Conservation (phyloP, 2,113 vertebrate species). For the Phoxinus phoxinus region DNA sequence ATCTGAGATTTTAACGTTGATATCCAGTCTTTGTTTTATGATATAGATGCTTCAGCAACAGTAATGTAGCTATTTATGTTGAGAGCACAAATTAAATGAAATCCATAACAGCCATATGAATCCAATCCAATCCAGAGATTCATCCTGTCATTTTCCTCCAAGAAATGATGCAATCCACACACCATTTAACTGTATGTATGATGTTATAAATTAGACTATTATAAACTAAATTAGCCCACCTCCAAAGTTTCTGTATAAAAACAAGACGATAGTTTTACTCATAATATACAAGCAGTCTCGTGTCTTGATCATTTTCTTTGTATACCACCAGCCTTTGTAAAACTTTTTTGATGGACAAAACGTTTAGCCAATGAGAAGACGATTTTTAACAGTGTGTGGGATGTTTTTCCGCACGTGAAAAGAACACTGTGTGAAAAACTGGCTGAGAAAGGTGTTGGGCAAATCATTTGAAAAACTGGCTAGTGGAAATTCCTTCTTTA, state of each 20-base stretch:
- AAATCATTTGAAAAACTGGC: not conserved
- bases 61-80: not conserved
- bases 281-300: not conserved
- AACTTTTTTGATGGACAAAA: not conserved
- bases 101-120: too few species aligned
- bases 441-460: not conserved
- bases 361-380: not conserved
- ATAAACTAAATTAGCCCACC: not conserved
- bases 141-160: not conserved
- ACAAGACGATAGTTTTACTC: too few species aligned
- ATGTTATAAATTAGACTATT: not conserved
- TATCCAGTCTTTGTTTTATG: not conserved
- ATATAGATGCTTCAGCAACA: not conserved
- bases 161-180: not conserved
- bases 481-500: not conserved
- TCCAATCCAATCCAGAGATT: not conserved
- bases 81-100: too few species aligned
- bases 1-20: not conserved
- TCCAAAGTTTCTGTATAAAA: not conserved
- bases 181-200: not conserved
- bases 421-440: too few species aligned
- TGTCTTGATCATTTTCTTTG: not conserved
- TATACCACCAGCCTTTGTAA: not conserved
- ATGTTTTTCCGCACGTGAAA: not conserved
- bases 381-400: not conserved